phyloP scores from a whole-genome alignment of 2,797 vertebrate species.

The Acanthopagrus latus region DNA sequence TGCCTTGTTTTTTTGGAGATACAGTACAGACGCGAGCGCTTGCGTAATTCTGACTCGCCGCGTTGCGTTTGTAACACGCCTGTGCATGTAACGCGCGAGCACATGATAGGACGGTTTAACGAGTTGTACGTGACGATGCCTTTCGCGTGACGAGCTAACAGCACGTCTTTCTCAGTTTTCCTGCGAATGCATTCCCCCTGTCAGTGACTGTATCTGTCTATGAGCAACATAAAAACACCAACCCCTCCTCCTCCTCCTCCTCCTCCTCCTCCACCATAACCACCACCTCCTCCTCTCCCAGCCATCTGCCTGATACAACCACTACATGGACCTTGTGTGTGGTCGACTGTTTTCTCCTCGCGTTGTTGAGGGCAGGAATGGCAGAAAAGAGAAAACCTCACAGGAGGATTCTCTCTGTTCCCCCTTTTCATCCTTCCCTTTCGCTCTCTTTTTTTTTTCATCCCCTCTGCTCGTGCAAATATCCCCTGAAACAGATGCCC shows the following conservation, averaged over 20 bases:
- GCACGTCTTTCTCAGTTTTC: conserved; percentile 39
- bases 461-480: conserved; percentile 47
- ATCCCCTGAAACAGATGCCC: conserved; percentile 70
- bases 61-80: conserved; percentile 49
- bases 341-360: conserved; percentile 47
- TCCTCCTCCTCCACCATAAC: conserved; percentile 15
- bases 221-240: conserved; percentile 57
- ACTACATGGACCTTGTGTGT: conserved; percentile 60
- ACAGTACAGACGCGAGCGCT: conserved; percentile 46
- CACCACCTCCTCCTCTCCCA: conserved; percentile 36
- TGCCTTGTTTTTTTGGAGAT: conserved; percentile 13
- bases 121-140: conserved; percentile 39
- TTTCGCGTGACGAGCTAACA: conserved; percentile 30
- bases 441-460: conserved; percentile 39
- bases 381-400: conserved; percentile 49
- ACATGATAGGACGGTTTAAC: conserved; percentile 37
- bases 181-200: conserved; percentile 20
- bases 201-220: conserved; percentile 50
- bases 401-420: conserved; percentile 40
- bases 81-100: conserved; percentile 27
- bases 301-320: conserved; percentile 68
- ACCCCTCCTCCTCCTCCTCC: neutral
- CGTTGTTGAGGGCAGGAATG: conserved; percentile 20
- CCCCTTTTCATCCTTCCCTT: neutral
- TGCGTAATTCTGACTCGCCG: conserved; percentile 60